Evolutionary conservation across 2,113 vertebrate genomes (phyloP), one percentile per base, ranked within the genome.

Genomic region (Plectropomus leopardus): DNA sequence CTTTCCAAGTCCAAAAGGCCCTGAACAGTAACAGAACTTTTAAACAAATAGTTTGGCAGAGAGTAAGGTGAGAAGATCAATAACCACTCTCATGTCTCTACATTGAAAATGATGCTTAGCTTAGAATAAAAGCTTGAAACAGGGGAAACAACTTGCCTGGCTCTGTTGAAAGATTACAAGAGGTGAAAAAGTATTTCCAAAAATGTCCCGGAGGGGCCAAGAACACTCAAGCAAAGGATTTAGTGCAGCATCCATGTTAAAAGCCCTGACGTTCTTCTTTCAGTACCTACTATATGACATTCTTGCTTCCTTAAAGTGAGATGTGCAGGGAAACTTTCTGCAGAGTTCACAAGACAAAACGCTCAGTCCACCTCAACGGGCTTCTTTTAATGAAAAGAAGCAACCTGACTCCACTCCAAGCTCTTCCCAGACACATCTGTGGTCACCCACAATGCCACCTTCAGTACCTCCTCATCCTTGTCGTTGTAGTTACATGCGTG

Each of bases 401-500:
- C n/a, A 57, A 51, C 64, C 47, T 2, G 28, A 48, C 47, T 82
- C 71, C 68, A 47, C 64, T 76, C 54, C 47, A 61, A 66, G 67
- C 48, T 87, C 57, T 75, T 80, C 70, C 42, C 4, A 28, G 47
- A 73, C 50, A 42, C 40, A 23, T 51, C 50, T 0, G 44, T 28
- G 23, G 48, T 64, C 60, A 42, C 42, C 34, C 53, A n/a, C 42
- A 59, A 30, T 23, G 60, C 42, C 66, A 61, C 68, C 48, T 28
- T 51, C 66, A 78, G 71, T 64, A 82, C 82, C 54, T 86, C n/a
- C 57, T 19, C 23, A 26, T 68, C 50, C 24, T 16, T 53, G 36
- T 32, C 17, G 24, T 84, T 23, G 19, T 54, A 47, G 44, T 78
- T 72, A 59, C 50, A 57, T 67, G 66, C 80, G 32, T 70, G n/a